Conservation (phyloP, 2,888 invertebrate species). For the Amiota minor region DNA sequence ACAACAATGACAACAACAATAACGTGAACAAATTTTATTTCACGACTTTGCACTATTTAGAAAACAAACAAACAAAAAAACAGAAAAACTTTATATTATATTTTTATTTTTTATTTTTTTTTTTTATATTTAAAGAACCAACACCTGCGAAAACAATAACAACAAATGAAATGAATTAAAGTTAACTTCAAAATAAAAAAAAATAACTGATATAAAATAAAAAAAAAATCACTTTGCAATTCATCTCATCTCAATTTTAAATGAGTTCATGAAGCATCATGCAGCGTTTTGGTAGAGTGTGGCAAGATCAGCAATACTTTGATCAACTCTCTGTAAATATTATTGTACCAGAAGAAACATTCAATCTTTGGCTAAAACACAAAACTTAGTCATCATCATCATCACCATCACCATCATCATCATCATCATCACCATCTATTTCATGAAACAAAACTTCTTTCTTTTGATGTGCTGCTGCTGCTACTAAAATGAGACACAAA, state of each 20-base stretch:
- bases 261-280: conserved; percentile 22
- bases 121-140: not conserved
- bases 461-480: no score
- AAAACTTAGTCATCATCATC: not conserved
- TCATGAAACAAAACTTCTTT: no score
- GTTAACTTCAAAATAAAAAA: not conserved
- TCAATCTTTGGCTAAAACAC: not conserved
- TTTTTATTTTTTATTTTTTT: no score
- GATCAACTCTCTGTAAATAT: not conserved
- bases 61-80: conserved; percentile 12
- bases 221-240: conserved; percentile 37
- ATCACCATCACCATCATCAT: not conserved
- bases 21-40: conserved; percentile 52
- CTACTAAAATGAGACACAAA: no score
- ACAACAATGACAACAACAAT: conserved; percentile 30
- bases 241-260: conserved; percentile 39
- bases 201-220: not conserved
- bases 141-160: conserved; percentile 18
- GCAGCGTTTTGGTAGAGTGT: not conserved
- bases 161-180: not conserved
- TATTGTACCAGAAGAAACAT: not conserved
- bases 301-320: not conserved
- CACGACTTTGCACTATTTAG: conserved; percentile 51
- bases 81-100: not conserved
- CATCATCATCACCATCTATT: not conserved